Evolutionary conservation across 2,113 vertebrate genomes (phyloP).

Genomic region (Eulemur macaco): DNA sequence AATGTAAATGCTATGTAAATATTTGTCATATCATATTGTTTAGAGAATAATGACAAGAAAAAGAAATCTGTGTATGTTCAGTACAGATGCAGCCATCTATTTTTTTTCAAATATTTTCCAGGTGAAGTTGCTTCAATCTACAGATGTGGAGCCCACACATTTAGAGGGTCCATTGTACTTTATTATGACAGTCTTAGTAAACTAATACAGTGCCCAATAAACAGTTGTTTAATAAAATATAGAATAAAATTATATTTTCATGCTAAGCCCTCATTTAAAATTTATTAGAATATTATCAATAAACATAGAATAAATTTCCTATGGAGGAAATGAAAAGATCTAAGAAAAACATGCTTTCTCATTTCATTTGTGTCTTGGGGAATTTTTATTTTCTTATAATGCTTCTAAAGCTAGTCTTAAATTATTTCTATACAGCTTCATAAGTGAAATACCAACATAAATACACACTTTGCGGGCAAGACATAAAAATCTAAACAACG

Average conservation of each 20-base stretch:
- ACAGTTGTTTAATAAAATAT: background rate
- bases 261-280: background rate
- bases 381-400: background rate
- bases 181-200: background rate
- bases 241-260: background rate
- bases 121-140: background rate
- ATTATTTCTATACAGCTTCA: background rate
- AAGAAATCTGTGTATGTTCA: background rate
- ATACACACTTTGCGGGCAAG: background rate
- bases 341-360: background rate
- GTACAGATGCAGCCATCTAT: background rate
- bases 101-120: background rate
- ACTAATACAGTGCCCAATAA: background rate
- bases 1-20: background rate
- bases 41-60: background rate
- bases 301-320: background rate
- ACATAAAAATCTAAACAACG: background rate
- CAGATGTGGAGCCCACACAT: background rate
- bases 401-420: background rate
- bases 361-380: background rate
- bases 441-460: background rate
- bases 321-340: background rate
- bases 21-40: background rate
- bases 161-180: background rate
- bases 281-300: background rate